Evolutionary conservation across 2,797 vertebrate genomes (phyloP).

Genomic region (Champsocephalus esox): DNA sequence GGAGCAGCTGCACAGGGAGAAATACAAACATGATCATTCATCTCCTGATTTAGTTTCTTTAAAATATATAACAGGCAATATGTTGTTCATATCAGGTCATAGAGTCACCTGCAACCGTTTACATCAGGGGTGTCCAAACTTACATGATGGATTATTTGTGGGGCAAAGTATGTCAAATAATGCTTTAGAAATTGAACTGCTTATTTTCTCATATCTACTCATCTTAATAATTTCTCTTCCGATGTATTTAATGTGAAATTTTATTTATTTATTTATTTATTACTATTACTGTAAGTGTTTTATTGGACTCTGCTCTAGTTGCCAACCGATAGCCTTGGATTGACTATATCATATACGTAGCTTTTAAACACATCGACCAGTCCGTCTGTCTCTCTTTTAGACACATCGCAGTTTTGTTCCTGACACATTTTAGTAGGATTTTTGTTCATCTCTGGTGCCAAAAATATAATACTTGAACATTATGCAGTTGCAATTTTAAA

Average conservation of each 20-base stretch:
- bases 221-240: not conserved
- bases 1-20: not conserved
- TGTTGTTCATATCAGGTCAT: constrained; percentile 6
- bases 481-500: not conserved
- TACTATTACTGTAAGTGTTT: not conserved
- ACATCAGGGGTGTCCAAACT: too few species aligned
- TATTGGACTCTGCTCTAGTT: not conserved
- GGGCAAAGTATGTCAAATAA: not conserved
- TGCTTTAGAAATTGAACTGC: not conserved
- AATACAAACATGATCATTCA: not conserved
- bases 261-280: too few species aligned
- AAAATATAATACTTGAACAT: not conserved
- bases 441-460: not conserved
- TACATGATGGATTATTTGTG: not conserved
- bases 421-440: too few species aligned
- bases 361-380: not conserved
- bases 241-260: not conserved
- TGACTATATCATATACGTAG: not conserved
- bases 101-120: not conserved
- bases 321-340: not conserved
- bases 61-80: not conserved
- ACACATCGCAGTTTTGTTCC: not conserved
- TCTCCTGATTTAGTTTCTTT: not conserved
- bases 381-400: not conserved
- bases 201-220: not conserved